Conservation (phyloP, 2,888 invertebrate genomes). For the Rotaria socialis region DNA sequence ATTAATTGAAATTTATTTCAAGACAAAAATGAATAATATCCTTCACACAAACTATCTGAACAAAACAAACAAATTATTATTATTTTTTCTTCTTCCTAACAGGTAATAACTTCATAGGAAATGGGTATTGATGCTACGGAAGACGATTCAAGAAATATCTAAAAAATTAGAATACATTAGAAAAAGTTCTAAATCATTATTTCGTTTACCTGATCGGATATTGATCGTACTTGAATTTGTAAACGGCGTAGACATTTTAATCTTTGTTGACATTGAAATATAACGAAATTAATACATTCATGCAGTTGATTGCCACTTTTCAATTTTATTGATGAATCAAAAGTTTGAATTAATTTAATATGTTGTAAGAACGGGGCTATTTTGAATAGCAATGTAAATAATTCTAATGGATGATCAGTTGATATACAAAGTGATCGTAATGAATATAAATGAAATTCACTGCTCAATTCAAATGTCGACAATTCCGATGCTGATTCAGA, state of each 20-base stretch:
- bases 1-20: neutral
- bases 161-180: neutral
- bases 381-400: neutral
- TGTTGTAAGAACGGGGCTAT: slow-evolving; percentile 1
- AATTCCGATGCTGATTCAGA: neutral
- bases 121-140: neutral
- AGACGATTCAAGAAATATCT: slow-evolving; percentile 16
- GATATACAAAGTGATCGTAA: neutral
- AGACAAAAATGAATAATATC: neutral
- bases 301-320: neutral
- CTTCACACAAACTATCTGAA: neutral
- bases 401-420: neutral
- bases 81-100: neutral
- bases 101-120: neutral
- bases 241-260: slow-evolving; percentile 17
- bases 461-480: neutral
- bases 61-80: neutral
- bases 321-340: neutral
- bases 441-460: neutral
- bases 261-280: neutral
- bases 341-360: slow-evolving; percentile 27
- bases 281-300: neutral
- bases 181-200: neutral
- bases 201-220: neutral
- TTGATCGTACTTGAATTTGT: neutral